These are phyloP conservation scores for Tenthredo amoena DNA, from an alignment of 2,888 invertebrate genomes.

Conservation along the genomic window DNA sequence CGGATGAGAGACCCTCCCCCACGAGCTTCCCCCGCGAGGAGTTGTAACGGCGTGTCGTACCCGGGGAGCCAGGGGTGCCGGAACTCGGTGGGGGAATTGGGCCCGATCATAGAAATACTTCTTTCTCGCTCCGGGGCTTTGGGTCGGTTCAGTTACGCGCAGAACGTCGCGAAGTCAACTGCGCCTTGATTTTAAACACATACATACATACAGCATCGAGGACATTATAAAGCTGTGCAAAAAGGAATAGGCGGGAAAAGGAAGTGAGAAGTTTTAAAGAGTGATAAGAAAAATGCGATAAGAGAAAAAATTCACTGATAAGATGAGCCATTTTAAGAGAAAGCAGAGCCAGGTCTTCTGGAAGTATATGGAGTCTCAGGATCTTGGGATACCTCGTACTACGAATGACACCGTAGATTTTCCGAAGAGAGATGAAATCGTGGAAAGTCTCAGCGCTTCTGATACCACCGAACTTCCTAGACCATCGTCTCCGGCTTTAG, in stretches of 20 bases:
- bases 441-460: slow-evolving; percentile 13
- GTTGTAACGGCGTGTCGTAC: slow-evolving; percentile 13
- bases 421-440: background rate
- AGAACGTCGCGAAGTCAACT: slow-evolving; percentile 49
- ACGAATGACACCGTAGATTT: background rate
- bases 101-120: slow-evolving; percentile 22
- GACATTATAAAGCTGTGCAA: background rate
- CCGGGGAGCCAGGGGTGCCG: slow-evolving; percentile 24
- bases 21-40: slow-evolving; percentile 47
- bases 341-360: slow-evolving; percentile 75
- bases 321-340: slow-evolving; percentile 74
- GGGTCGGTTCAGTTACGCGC: slow-evolving; percentile 45
- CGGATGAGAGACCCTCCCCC: slow-evolving; percentile 43
- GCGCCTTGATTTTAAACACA: background rate
- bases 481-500: background rate
- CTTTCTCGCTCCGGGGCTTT: slow-evolving; percentile 12
- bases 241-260: background rate
- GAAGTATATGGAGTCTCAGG: slow-evolving; percentile 72
- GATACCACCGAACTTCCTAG: background rate
- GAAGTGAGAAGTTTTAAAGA: background rate
- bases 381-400: slow-evolving; percentile 57
- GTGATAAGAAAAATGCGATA: background rate
- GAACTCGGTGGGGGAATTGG: slow-evolving; percentile 38
- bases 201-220: background rate
- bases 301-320: background rate